A percentile compares a stretch with the other conserved stretches of the same genome.
Conservation (phyloP, 2,888 invertebrate genomes). For the Microplitis deprimator region DNA sequence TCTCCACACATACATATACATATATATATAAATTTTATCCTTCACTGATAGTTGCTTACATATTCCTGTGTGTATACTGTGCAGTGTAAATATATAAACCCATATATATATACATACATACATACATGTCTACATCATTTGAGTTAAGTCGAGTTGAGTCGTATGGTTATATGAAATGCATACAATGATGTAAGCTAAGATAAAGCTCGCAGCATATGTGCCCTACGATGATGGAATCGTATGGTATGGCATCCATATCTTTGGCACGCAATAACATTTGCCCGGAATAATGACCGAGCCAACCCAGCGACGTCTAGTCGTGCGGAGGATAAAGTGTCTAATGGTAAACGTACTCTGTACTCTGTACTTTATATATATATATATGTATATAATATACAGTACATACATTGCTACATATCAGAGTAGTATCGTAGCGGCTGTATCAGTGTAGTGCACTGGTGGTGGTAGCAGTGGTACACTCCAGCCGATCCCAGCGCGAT, state of each 20-base stretch:
- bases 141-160: neutral
- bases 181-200: constrained; percentile 1
- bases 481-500: constrained; percentile 39
- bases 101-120: too few species aligned
- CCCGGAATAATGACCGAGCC: constrained; percentile 53
- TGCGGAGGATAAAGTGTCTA: constrained; percentile 12
- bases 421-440: neutral
- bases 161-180: neutral
- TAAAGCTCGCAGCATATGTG: neutral
- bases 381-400: too few species aligned
- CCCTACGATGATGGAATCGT: constrained; percentile 49
- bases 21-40: neutral
- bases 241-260: constrained; percentile 43
- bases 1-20: neutral
- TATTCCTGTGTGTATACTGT: neutral
- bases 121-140: neutral
- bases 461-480: neutral
- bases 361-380: neutral
- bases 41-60: neutral
- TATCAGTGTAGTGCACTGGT: neutral
- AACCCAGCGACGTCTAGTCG: neutral
- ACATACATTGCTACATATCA: too few species aligned
- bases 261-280: constrained; percentile 62
- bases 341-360: constrained; percentile 6
- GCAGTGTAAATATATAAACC: too few species aligned